Evolutionary conservation across 1,140 invertebrate genomes (phyloP).

Genomic region (Eupeodes corollae): DNA sequence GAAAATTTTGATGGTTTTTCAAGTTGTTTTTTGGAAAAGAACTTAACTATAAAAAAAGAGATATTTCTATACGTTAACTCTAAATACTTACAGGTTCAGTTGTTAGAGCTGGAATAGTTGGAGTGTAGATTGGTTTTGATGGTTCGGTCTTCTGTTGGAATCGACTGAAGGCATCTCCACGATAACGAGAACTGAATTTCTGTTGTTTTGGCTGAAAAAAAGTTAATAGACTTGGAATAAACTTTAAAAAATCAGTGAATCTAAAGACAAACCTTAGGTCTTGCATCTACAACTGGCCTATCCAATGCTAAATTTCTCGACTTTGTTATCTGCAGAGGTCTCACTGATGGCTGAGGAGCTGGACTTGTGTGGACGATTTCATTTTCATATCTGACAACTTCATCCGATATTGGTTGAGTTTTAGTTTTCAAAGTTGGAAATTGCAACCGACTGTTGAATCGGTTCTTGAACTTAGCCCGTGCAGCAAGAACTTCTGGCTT

Average conservation of each 20-base stretch:
- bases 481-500: background rate
- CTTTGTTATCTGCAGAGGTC: background rate
- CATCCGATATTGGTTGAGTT: too few species aligned
- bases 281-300: background rate
- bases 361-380: background rate
- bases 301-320: background rate
- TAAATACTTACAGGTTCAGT: conserved; percentile 2
- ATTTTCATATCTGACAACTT: too few species aligned
- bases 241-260: too few species aligned
- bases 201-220: background rate
- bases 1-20: background rate
- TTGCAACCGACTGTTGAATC: too few species aligned
- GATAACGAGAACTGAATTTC: conserved; percentile 3
- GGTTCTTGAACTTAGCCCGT: too few species aligned
- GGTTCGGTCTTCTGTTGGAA: background rate
- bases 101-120: conserved; percentile 2
- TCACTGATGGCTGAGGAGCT: background rate
- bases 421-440: too few species aligned
- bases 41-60: too few species aligned
- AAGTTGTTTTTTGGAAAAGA: too few species aligned
- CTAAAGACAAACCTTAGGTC: background rate
- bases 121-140: background rate
- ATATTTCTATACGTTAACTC: background rate
- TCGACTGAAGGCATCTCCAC: background rate
- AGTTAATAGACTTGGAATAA: too few species aligned